Evolutionary conservation across 2,797 vertebrate species (phyloP).

Genomic region (Protonibea diacanthus): DNA sequence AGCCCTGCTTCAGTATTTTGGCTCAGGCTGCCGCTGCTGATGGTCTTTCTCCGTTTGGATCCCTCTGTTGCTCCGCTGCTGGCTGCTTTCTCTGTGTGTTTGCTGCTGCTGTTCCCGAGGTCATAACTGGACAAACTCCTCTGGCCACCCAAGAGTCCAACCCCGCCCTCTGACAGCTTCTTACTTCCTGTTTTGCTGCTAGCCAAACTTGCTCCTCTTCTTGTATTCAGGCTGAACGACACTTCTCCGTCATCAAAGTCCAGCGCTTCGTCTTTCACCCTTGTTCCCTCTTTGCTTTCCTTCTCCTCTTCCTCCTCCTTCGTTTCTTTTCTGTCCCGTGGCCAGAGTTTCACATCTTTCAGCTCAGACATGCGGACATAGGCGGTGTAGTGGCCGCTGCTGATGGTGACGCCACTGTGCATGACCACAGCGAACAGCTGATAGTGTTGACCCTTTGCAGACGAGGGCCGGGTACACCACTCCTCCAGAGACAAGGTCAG

Average conservation of each 20-base stretch:
- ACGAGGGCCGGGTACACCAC: constrained; percentile 91
- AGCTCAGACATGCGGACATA: constrained; percentile 92
- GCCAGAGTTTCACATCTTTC: constrained; percentile 75
- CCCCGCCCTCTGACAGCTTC: constrained; percentile 87
- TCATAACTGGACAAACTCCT: constrained; percentile 91
- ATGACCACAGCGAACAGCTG: constrained; percentile 96
- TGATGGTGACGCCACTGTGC: constrained; percentile 98
- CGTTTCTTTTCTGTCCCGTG: constrained; percentile 53
- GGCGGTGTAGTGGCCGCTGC: constrained; percentile 97
- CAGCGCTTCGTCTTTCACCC: constrained; percentile 80
- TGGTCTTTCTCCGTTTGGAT: constrained; percentile 70
- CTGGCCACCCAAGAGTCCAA: constrained; percentile 95
- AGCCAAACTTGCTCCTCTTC: constrained; percentile 18
- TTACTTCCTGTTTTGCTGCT: constrained; percentile 86
- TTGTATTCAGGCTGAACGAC: constrained; percentile 83
- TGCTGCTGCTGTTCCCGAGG: constrained; percentile 80
- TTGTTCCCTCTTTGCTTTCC: constrained; percentile 47
- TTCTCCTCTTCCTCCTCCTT: constrained; percentile 74
- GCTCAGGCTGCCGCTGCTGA: constrained; percentile 48
- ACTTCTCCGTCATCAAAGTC: constrained; percentile 90
- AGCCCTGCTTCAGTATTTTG: constrained; percentile 56
- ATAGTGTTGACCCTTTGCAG: constrained; percentile 84
- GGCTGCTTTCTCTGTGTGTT: constrained; percentile 85
- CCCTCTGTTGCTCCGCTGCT: constrained; percentile 64
- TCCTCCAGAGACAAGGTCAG: constrained; percentile 92